Conservation (phyloP, 1,140 invertebrate species). For the Megalopta genalis region DNA sequence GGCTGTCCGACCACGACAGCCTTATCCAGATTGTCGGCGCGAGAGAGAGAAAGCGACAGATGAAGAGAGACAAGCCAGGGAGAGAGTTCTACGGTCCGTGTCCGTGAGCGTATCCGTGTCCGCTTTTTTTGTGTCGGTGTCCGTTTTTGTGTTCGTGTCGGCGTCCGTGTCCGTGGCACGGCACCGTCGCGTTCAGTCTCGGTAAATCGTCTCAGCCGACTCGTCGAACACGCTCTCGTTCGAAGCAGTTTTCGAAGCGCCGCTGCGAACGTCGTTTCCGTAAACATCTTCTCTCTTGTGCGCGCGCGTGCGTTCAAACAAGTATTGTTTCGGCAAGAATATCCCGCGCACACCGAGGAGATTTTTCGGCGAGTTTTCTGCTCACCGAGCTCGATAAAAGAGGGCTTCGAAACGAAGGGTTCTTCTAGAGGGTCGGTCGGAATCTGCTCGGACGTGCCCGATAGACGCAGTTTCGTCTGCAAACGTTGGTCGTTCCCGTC, state of each 20-base stretch:
- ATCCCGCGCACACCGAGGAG: background rate
- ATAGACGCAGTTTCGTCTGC: slow-evolving; percentile 1
- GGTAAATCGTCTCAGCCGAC: slow-evolving; percentile 4
- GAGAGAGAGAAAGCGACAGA: background rate
- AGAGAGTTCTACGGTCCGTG: slow-evolving; percentile 15
- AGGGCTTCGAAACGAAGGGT: no score
- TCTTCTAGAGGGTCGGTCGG: background rate
- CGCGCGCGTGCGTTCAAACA: background rate
- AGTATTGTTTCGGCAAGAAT: background rate
- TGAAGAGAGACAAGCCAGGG: background rate
- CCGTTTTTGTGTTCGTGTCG: no score
- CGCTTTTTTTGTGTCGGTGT: no score
- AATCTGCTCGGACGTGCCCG: background rate
- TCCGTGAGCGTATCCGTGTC: no score
- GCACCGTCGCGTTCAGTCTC: background rate
- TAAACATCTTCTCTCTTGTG: background rate
- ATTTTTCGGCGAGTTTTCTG: background rate
- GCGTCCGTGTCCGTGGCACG: slow-evolving; percentile 1
- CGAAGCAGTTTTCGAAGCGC: background rate
- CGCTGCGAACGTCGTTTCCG: no score
- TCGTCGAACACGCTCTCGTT: slow-evolving; percentile 11
- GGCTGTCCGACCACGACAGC: background rate
- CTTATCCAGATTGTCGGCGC: no score
- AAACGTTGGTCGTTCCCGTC: background rate
- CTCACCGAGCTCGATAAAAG: no score